Percentiles rank a stretch among this genome's conserved stretches.
phyloP scores from a whole-genome alignment of 1,140 invertebrate genomes.

The Bombus affinis region DNA sequence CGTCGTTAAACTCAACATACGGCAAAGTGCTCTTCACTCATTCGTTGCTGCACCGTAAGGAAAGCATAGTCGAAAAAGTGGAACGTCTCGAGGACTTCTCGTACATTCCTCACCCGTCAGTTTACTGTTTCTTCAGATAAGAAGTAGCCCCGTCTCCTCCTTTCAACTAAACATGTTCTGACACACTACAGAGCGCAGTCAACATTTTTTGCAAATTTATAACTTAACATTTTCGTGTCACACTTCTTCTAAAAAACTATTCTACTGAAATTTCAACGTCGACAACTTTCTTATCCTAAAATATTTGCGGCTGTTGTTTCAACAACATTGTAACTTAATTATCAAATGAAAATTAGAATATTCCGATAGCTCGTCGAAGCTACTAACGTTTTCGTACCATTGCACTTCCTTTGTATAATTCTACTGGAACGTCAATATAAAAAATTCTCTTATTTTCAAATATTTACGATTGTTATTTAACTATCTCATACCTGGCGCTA shows the following conservation, averaged over 20 bases:
- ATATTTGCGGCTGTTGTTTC: too few species aligned
- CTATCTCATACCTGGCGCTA: too few species aligned
- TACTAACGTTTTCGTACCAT: too few species aligned
- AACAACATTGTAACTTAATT: too few species aligned
- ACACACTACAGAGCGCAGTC: not conserved
- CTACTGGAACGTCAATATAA: too few species aligned
- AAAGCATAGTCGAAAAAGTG: slow-evolving; percentile 60
- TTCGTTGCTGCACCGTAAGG: slow-evolving; percentile 43
- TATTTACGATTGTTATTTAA: too few species aligned
- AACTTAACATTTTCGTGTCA: not conserved
- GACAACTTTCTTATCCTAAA: not conserved
- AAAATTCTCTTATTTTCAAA: too few species aligned
- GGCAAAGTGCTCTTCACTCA: slow-evolving; percentile 55
- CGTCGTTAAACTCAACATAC: slow-evolving; percentile 67
- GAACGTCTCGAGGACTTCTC: slow-evolving; percentile 52
- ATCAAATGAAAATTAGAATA: not conserved
- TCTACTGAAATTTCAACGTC: not conserved
- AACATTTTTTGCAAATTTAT: not conserved
- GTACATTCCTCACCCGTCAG: slow-evolving; percentile 4
- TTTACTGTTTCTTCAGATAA: not conserved
- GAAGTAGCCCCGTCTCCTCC: not conserved
- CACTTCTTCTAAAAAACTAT: not conserved
- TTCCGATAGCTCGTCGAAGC: not conserved
- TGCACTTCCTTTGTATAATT: too few species aligned
- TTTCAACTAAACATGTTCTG: not conserved